phyloP scores from a whole-genome alignment of 2,113 vertebrate species.

The Sorex araneus region DNA sequence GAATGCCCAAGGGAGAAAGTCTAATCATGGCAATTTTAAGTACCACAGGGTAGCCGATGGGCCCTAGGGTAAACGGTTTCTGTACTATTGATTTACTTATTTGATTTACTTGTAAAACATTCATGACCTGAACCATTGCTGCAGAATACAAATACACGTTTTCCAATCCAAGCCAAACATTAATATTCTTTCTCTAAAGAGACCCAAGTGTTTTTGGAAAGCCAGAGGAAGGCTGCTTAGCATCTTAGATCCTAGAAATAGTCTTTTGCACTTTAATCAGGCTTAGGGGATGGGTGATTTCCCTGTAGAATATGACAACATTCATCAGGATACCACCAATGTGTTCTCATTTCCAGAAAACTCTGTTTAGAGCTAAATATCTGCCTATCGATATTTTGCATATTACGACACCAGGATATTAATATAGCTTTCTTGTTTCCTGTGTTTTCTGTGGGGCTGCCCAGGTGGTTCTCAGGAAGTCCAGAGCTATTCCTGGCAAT shows the following conservation, averaged over 20 bases:
- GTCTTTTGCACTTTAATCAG: conserved; percentile 7
- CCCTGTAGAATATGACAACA: background rate
- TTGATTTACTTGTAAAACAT: conserved; percentile 80
- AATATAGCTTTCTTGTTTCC: background rate
- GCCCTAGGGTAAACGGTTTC: conserved; percentile 69
- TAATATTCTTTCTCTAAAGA: conserved; percentile 51
- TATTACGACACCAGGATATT: background rate
- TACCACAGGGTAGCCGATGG: conserved; percentile 72
- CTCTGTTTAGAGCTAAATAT: conserved; percentile 2
- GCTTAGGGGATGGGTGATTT: background rate
- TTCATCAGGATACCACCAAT: background rate
- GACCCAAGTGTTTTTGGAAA: conserved; percentile 17
- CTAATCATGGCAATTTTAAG: conserved; percentile 78
- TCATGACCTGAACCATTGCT: conserved; percentile 59
- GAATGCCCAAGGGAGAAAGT: conserved; percentile 72
- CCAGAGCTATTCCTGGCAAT: too few species aligned
- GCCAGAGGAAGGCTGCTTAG: background rate
- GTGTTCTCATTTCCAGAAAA: conserved; percentile 42
- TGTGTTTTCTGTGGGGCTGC: too few species aligned
- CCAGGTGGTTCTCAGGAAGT: too few species aligned
- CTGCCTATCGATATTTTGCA: background rate
- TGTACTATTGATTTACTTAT: conserved; percentile 83
- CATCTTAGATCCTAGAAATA: background rate
- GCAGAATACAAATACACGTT: conserved; percentile 73
- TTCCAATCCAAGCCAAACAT: conserved; percentile 52